Evolutionary conservation across 2,797 vertebrate genomes (phyloP).

Genomic region (Channallabes apus): DNA sequence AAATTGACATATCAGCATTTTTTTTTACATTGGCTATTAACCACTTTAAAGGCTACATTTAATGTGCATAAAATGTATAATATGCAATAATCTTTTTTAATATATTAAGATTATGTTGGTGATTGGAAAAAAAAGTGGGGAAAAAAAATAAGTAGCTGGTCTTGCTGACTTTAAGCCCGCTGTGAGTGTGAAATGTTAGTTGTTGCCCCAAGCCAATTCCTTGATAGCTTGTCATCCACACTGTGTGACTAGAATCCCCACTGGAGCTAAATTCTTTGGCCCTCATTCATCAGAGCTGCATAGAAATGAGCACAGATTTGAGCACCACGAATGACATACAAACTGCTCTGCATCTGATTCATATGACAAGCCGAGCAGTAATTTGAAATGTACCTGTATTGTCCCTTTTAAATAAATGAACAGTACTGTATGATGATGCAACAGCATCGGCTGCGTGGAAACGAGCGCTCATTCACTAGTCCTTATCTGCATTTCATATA

Average conservation of each 20-base stretch:
- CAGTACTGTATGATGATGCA: background rate
- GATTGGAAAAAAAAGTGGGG: background rate
- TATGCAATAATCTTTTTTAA: background rate
- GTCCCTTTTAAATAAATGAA: background rate
- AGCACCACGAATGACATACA: background rate
- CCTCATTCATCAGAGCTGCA: constrained; percentile 16
- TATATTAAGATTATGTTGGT: background rate
- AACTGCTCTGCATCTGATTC: background rate
- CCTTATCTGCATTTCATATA: background rate
- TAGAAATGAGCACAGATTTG: constrained; percentile 1
- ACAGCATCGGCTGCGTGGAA: background rate
- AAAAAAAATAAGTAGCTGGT: constrained; percentile 50
- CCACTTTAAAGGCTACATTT: background rate
- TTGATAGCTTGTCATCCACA: constrained; percentile 78
- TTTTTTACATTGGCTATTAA: background rate
- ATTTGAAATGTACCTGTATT: background rate
- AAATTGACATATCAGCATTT: background rate
- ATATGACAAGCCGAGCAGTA: background rate
- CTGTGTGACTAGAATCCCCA: constrained; percentile 78
- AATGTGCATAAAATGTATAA: background rate
- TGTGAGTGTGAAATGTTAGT: constrained; percentile 69
- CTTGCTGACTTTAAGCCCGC: constrained; percentile 64
- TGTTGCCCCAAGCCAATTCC: constrained; percentile 67
- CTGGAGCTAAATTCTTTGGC: constrained; percentile 71
- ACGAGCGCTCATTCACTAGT: background rate